Base-by-base conservation (phyloP, 2,888 invertebrate genomes). In the Zootermopsis nevadensis region DNA sequence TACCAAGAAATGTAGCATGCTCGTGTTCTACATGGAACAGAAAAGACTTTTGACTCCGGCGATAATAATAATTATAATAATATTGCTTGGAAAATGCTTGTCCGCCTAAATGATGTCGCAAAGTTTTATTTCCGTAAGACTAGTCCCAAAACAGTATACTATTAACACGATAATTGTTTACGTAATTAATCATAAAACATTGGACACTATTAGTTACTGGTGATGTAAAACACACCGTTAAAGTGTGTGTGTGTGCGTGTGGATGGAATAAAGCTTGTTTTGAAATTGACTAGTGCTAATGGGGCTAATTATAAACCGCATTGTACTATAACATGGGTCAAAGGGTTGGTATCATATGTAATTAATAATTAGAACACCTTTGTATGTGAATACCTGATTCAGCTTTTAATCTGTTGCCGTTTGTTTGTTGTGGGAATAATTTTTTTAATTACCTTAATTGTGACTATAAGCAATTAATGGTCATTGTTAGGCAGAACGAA, bases 371-470 rank as follows among this genome's bases (percentile, higher is more conserved):
- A 79, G 33, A 55, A 27, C 66, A 66, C 79, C 79, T 79, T 79
- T 79, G 79, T 79, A 66, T 55, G 55, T 66, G 66, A 38, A n/a
- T 66, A 66, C 60, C 79, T 38, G 79, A 60, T 55, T 79, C 79
- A 79, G 79, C 79, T 79, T 79, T 79, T 79, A 79, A 79, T 79
- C 79, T 79, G 66, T 79, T 79, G 79, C 33, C 60, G 66, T 79
- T 79, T 79, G 79, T 79, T 79, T 79, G 79, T 79, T 27, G 79
- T 60, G 55, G 60, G 35, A 66, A 35, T 35, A 35, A 60, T 79
- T 79, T 79, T 60, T 79, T 79, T 79, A 79, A 79, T 79, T 79
- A 79, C 66, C 55, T 66, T 79, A 79, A 79, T 79, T 79, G 79
- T 66, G 38, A 79, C 79, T 55, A 74, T 74, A 79, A 79, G 79